phyloP scores from a whole-genome alignment of 2,888 invertebrate genomes.

The Tenodera sinensis region DNA sequence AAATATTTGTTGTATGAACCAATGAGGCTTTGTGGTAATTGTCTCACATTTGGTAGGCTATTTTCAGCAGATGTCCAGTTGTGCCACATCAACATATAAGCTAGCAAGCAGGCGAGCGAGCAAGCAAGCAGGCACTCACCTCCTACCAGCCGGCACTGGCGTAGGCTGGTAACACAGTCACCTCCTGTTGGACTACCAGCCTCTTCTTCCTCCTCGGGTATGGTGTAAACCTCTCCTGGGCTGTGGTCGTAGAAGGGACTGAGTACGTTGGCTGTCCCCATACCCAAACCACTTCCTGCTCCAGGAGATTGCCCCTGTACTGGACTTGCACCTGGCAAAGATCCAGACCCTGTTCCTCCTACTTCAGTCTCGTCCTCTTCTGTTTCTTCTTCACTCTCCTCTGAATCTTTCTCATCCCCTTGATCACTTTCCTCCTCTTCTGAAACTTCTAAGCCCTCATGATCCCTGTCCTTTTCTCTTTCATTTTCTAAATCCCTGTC shows the following conservation, averaged over 20 bases:
- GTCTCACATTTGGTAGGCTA: not conserved
- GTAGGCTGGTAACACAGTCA: slow-evolving; percentile 47
- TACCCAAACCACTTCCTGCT: not conserved
- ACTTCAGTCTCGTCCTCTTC: not conserved
- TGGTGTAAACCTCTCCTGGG: slow-evolving; percentile 51
- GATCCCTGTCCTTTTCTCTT: not conserved
- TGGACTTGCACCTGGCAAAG: not conserved
- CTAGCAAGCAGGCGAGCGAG: not conserved
- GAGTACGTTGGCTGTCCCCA: not conserved
- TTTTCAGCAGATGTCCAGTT: not conserved
- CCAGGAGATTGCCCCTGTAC: not conserved
- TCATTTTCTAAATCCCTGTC: slow-evolving; percentile 5
- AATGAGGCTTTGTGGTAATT: not conserved
- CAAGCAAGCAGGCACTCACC: slow-evolving; percentile 27
- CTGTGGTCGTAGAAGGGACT: slow-evolving; percentile 43
- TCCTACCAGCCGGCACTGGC: slow-evolving; percentile 37
- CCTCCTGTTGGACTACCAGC: slow-evolving; percentile 46
- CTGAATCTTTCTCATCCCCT: slow-evolving; percentile 14
- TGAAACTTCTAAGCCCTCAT: slow-evolving; percentile 8
- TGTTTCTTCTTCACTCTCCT: slow-evolving; percentile 21
- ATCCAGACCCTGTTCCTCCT: not conserved
- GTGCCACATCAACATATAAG: not conserved
- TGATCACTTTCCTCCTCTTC: slow-evolving; percentile 18
- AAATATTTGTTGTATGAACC: too few relatives aligned
- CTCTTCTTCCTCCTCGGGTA: slow-evolving; percentile 50